A percentile compares a stretch with the other conserved stretches of the same genome.
Evolutionary conservation across 2,888 invertebrate species (phyloP).

Genomic region (Parnassius apollo): DNA sequence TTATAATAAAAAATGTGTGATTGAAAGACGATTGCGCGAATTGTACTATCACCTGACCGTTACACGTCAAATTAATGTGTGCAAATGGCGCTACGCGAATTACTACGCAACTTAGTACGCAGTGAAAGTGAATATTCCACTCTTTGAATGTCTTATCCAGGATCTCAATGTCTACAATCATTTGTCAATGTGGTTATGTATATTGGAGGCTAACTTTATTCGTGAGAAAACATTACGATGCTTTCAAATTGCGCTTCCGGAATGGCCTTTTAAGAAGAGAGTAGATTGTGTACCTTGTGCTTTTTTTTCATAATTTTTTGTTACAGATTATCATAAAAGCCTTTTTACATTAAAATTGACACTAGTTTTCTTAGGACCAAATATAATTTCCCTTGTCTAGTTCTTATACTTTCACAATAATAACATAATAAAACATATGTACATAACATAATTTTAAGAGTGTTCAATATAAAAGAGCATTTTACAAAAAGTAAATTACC

Average conservation of each 20-base stretch:
- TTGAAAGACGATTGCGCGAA: slow-evolving; percentile 1
- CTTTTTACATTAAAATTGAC: too few relatives aligned
- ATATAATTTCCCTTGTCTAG: too few relatives aligned
- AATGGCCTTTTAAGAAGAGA: not conserved
- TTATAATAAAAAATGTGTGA: not conserved
- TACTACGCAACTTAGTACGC: slow-evolving; percentile 3
- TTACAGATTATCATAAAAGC: too few relatives aligned
- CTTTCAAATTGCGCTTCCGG: slow-evolving; percentile 20
- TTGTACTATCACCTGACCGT: not conserved
- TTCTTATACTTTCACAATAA: too few relatives aligned
- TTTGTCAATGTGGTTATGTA: slow-evolving; percentile 17
- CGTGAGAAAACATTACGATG: slow-evolving; percentile 24
- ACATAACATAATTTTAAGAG: too few relatives aligned
- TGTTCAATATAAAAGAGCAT: too few relatives aligned
- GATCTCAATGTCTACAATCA: slow-evolving; percentile 20
- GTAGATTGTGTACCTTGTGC: too few relatives aligned
- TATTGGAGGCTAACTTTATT: slow-evolving; percentile 19
- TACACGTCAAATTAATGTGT: slow-evolving; percentile 1
- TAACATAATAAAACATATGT: too few relatives aligned
- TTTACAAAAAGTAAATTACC: too few relatives aligned
- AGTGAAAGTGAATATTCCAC: slow-evolving; percentile 24
- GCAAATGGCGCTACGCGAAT: slow-evolving; percentile 6
- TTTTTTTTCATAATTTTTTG: too few relatives aligned
- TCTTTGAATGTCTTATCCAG: slow-evolving; percentile 21
- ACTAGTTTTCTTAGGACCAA: too few relatives aligned